These are phyloP conservation scores for Oncorhynchus kisutch DNA, from an alignment of 2,113 vertebrate species.

Conservation along the genomic window DNA sequence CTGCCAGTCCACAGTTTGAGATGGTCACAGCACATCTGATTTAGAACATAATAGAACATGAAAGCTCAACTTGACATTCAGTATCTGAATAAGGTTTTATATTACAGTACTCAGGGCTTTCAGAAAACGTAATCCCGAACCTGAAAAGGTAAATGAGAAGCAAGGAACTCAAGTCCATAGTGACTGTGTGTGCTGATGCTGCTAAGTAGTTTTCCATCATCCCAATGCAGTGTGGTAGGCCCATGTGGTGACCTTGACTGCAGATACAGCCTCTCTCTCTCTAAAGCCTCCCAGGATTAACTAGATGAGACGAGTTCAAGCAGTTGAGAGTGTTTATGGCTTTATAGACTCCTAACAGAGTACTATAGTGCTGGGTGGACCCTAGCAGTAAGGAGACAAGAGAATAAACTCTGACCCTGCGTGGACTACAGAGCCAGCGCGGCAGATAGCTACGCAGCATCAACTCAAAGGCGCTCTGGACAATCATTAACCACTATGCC, in stretches of 20 bases:
- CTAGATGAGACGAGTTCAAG: conserved; percentile 36
- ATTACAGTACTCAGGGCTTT: too few species aligned
- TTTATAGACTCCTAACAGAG: not conserved
- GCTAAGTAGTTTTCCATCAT: conserved; percentile 3
- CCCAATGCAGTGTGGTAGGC: not conserved
- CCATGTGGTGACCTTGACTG: conserved; percentile 1
- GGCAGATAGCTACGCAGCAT: not conserved
- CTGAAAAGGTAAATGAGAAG: too few species aligned
- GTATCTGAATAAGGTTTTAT: too few species aligned
- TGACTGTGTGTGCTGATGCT: too few species aligned
- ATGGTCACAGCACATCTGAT: too few species aligned
- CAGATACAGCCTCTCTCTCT: not conserved
- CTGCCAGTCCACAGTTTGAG: too few species aligned
- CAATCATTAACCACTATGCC: not conserved
- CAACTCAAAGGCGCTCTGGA: not conserved
- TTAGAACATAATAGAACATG: too few species aligned
- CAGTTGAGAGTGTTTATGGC: conserved; percentile 51
- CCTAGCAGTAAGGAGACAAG: not conserved
- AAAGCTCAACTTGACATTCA: too few species aligned
- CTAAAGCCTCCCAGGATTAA: not conserved
- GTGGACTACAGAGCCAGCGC: not conserved
- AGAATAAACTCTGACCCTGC: not conserved
- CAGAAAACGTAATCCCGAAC: too few species aligned
- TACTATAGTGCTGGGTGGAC: not conserved
- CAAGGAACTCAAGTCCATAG: too few species aligned